These are phyloP conservation scores for Pterophyllum scalare DNA, from an alignment of 2,113 vertebrate species.

Conservation along the genomic window DNA sequence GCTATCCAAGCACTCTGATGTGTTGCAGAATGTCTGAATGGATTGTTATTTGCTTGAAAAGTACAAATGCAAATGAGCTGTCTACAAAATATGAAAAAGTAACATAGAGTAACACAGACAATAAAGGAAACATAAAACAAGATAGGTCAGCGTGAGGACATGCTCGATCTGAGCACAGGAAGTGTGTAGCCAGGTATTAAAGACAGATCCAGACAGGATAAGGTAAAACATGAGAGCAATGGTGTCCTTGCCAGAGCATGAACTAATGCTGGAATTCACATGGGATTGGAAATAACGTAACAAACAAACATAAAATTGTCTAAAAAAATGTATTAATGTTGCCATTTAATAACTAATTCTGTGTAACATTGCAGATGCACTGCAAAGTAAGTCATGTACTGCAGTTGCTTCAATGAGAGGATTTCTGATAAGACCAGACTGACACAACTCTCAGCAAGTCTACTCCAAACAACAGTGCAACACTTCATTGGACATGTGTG, in stretches of 20 bases:
- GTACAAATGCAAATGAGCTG: background rate
- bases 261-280: background rate
- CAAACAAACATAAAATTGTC: background rate
- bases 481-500: conserved; percentile 79
- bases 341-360: background rate
- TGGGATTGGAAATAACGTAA: background rate
- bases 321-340: background rate
- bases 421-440: conserved; percentile 60
- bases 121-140: background rate
- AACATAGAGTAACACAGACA: background rate
- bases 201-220: conserved; percentile 17
- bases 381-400: conserved; percentile 10
- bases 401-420: conserved; percentile 39
- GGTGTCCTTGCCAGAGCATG: conserved; percentile 25
- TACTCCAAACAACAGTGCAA: conserved; percentile 73
- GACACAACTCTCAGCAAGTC: conserved; percentile 64
- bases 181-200: conserved; percentile 42
- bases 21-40: background rate
- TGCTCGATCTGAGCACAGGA: background rate
- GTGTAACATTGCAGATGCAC: background rate
- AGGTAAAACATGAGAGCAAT: conserved; percentile 31
- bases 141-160: background rate
- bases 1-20: background rate
- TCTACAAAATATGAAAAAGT: background rate
- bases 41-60: background rate